phyloP scores from a whole-genome alignment of 2,888 invertebrate genomes.

The Meiosimyza platycephala region DNA sequence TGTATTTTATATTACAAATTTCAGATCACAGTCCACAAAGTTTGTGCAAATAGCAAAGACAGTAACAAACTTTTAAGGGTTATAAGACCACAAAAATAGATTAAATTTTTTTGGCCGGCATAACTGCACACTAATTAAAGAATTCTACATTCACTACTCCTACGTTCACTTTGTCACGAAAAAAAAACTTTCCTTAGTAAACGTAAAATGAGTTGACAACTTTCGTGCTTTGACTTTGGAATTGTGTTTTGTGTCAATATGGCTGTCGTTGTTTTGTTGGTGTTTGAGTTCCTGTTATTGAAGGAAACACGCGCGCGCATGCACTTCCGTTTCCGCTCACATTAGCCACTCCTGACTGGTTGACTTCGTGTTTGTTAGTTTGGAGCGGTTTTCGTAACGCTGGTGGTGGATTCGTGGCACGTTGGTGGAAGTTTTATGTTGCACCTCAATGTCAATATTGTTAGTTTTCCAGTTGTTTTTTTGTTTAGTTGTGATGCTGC shows the following conservation, averaged over 20 bases:
- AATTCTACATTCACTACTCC: too few relatives aligned
- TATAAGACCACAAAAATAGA: too few relatives aligned
- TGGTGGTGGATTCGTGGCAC: background rate
- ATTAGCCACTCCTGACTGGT: background rate
- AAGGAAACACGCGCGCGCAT: conserved; percentile 4
- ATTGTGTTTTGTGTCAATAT: conserved; percentile 12
- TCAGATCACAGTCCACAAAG: too few relatives aligned
- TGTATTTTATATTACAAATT: too few relatives aligned
- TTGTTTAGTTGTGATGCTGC: background rate
- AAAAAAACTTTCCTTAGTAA: background rate
- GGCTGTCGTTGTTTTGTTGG: background rate
- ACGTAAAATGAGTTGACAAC: conserved; percentile 8
- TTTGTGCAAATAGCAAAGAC: too few relatives aligned
- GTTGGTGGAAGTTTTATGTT: background rate
- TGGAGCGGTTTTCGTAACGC: background rate
- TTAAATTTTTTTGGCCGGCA: too few relatives aligned
- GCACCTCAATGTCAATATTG: too few relatives aligned
- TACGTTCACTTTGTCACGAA: too few relatives aligned
- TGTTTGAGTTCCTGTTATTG: background rate
- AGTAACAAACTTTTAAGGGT: too few relatives aligned
- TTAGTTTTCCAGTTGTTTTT: background rate
- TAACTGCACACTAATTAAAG: too few relatives aligned
- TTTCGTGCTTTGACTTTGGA: conserved; percentile 31
- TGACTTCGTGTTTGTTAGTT: background rate
- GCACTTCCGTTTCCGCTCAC: conserved; percentile 22